Conservation (phyloP, 1,140 invertebrate genomes). For the Bombus affinis region DNA sequence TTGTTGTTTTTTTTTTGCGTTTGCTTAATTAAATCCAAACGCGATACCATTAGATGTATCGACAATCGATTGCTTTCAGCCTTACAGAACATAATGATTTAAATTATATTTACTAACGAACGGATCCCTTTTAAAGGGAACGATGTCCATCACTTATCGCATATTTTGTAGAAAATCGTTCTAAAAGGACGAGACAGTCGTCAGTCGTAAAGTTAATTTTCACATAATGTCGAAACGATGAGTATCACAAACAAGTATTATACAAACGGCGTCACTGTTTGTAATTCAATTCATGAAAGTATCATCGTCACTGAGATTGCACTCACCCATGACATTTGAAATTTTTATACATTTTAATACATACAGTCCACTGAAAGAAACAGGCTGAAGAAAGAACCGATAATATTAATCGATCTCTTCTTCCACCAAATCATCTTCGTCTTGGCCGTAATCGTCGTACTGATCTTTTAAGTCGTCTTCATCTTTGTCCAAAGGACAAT, state of each 20-base stretch:
- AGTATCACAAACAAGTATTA: not conserved
- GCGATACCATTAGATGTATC: not conserved
- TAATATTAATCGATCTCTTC: conserved; percentile 59
- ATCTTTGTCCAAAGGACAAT: conserved; percentile 73
- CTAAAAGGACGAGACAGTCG: not conserved
- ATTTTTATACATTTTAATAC: not conserved
- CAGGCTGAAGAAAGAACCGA: not conserved
- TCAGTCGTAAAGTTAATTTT: not conserved
- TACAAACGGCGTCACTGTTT: not conserved
- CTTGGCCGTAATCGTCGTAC: conserved; percentile 79
- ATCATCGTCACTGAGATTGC: conserved; percentile 26
- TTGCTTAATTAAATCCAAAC: conserved; percentile 5
- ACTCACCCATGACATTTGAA: not conserved
- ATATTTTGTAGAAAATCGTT: not conserved
- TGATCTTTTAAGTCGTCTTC: conserved; percentile 72
- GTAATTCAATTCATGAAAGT: not conserved
- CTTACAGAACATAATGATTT: not conserved
- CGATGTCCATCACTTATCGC: not conserved
- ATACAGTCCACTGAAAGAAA: not conserved
- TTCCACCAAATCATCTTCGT: conserved; percentile 72
- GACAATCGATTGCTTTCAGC: conserved; percentile 13
- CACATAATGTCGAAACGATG: not conserved
- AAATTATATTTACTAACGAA: conserved; percentile 22
- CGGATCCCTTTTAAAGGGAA: conserved; percentile 28
- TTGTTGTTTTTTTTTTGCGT: not conserved